phyloP scores from a whole-genome alignment of 2,797 vertebrate species.

The Artibeus lituratus region DNA sequence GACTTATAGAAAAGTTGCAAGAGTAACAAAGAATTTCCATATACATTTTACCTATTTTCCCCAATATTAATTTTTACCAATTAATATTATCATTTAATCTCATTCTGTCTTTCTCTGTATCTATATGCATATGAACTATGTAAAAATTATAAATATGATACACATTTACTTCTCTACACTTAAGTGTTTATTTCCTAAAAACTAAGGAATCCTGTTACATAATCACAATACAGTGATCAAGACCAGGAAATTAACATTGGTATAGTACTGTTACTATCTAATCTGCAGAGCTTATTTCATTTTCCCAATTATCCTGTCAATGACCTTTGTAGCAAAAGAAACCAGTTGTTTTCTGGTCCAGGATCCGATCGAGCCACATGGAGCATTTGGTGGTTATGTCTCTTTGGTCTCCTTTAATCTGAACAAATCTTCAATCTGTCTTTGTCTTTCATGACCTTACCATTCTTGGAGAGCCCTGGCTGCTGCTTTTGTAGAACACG shows the following conservation, averaged over 20 bases:
- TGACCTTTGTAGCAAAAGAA: background rate
- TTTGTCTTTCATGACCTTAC: background rate
- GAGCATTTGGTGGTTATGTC: background rate
- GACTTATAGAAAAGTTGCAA: background rate
- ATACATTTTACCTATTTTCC: background rate
- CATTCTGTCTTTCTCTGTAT: background rate
- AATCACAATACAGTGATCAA: background rate
- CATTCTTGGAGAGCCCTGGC: background rate
- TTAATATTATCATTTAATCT: background rate
- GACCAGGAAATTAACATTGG: background rate
- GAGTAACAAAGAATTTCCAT: background rate
- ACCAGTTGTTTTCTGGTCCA: background rate
- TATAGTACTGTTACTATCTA: background rate
- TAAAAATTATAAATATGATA: background rate
- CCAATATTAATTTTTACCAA: background rate
- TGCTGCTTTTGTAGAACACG: background rate
- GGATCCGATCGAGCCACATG: background rate
- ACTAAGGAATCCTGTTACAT: background rate
- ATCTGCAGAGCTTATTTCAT: background rate
- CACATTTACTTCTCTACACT: background rate
- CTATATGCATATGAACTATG: background rate
- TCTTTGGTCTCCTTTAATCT: background rate
- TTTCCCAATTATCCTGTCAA: background rate
- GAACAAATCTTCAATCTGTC: background rate
- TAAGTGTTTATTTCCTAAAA: background rate